phyloP scores from a whole-genome alignment of 2,113 vertebrate species.

The Heloderma charlesbogerti region DNA sequence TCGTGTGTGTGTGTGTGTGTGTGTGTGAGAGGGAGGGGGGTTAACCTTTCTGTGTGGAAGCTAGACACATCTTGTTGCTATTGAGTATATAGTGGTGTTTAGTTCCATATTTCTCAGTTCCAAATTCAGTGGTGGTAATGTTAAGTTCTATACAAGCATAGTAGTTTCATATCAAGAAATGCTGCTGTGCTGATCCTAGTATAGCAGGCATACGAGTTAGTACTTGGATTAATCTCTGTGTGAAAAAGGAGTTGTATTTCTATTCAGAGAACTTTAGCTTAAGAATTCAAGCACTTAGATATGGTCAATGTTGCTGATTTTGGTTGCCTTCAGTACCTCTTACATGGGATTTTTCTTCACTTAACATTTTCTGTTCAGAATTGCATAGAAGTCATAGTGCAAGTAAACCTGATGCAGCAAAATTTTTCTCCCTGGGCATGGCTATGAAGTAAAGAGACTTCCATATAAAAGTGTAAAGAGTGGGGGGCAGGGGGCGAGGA shows the following conservation, averaged over 20 bases:
- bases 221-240: neutral
- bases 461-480: neutral
- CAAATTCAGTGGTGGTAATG: neutral
- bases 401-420: neutral
- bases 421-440: neutral
- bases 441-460: neutral
- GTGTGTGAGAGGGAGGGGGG: too few species aligned
- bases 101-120: neutral
- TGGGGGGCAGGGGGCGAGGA: neutral
- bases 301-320: too few species aligned
- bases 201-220: neutral
- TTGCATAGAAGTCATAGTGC: neutral
- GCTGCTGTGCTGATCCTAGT: neutral
- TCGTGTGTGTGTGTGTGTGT: conserved; percentile 20
- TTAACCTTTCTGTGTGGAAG: neutral
- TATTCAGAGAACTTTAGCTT: neutral
- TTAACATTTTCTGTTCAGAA: neutral
- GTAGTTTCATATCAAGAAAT: neutral
- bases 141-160: too few species aligned
- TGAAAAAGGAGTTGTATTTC: neutral
- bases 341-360: neutral
- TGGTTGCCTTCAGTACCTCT: neutral
- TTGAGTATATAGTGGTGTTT: neutral
- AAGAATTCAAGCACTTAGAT: too few species aligned
- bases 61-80: neutral